These are phyloP conservation scores for Drosophila silvestris DNA, from an alignment of 2,888 invertebrate genomes.

Conservation along the genomic window DNA sequence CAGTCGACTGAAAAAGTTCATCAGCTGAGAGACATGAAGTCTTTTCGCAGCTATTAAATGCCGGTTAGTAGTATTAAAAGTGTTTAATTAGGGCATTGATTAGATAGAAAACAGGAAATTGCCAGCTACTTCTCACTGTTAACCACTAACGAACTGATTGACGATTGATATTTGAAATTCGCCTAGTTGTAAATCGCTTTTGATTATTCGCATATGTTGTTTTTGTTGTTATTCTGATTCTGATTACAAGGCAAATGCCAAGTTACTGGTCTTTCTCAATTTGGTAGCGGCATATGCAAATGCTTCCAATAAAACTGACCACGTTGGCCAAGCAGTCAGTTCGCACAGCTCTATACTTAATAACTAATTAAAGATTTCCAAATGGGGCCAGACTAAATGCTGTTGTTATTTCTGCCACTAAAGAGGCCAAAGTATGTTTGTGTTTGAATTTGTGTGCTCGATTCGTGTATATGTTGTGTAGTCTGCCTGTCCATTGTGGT, in stretches of 20 bases:
- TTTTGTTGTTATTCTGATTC: conserved; percentile 7
- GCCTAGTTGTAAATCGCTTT: conserved; percentile 23
- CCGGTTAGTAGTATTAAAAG: conserved; percentile 49
- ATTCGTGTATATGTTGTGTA: conserved; percentile 5
- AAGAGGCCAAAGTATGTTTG: conserved; percentile 39
- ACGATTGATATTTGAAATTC: conserved; percentile 17
- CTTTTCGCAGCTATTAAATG: conserved; percentile 47
- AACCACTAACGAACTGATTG: conserved; percentile 50
- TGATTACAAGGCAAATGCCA: conserved; percentile 16
- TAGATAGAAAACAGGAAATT: conserved; percentile 53
- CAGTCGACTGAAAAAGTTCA: conserved; percentile 23
- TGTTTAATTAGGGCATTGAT: conserved; percentile 54
- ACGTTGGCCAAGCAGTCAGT: conserved; percentile 37
- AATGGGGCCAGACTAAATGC: conserved; percentile 56
- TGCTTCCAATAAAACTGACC: conserved; percentile 37
- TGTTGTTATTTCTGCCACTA: conserved; percentile 8
- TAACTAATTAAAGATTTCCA: conserved; percentile 62
- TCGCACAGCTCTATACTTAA: conserved; percentile 46
- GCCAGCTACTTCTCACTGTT: conserved; percentile 22
- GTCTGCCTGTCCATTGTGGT: conserved; percentile 21
- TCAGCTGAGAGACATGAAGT: conserved; percentile 5
- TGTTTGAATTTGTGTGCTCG: conserved; percentile 20
- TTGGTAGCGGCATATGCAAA: conserved; percentile 51
- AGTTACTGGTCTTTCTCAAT: conserved; percentile 48
- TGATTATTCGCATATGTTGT: conserved; percentile 29